These are phyloP conservation scores for Micronycteris hirsuta DNA, from an alignment of 2,113 vertebrate genomes.

Conservation along the genomic window DNA sequence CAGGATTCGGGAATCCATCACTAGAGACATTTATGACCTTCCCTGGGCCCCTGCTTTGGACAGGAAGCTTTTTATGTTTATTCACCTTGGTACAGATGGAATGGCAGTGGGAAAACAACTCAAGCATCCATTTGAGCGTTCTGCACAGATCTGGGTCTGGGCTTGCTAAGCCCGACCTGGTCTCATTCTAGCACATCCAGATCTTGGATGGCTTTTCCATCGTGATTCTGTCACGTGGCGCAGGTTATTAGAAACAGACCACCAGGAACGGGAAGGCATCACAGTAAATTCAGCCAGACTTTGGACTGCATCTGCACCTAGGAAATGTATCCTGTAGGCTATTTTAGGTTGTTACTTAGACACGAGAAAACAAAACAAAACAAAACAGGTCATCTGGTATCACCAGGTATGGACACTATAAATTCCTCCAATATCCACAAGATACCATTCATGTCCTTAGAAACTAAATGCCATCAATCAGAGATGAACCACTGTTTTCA, in stretches of 20 bases:
- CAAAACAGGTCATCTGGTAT: slow-evolving; percentile 17
- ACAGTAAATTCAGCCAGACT: slow-evolving; percentile 34
- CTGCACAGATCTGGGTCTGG: not conserved
- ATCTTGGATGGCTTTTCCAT: slow-evolving; percentile 45
- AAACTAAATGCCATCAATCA: not conserved
- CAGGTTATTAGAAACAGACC: slow-evolving; percentile 58
- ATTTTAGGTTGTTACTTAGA: slow-evolving; percentile 40
- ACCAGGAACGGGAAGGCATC: slow-evolving; percentile 46
- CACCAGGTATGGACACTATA: not conserved
- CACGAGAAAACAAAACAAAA: not conserved
- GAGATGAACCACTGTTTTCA: not conserved
- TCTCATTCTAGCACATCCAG: slow-evolving; percentile 54
- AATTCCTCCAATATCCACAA: not conserved
- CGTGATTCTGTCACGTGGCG: slow-evolving; percentile 28
- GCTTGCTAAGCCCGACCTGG: not conserved
- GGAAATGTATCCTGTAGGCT: slow-evolving; percentile 40
- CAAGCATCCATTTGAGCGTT: not conserved
- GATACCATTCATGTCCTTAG: not conserved
- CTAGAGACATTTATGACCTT: not conserved
- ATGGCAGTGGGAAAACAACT: not conserved
- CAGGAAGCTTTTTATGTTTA: not conserved
- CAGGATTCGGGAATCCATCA: not conserved
- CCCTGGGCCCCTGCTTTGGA: not conserved
- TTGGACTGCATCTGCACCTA: slow-evolving; percentile 50
- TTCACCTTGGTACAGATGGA: not conserved